Evolutionary conservation across 2,888 invertebrate genomes (phyloP).

Genomic region (Drosophila rubida): DNA sequence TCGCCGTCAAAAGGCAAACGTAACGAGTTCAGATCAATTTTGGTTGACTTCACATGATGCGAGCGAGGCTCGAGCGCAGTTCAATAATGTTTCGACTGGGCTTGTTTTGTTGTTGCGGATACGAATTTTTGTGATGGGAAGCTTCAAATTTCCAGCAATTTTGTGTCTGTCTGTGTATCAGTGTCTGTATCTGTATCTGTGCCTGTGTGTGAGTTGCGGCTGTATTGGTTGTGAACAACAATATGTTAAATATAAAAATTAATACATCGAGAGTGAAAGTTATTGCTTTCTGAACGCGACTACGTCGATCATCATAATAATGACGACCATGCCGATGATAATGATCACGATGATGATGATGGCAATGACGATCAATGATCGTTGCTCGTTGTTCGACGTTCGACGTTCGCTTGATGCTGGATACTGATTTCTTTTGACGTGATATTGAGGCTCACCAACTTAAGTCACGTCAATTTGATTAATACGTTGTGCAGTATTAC

Average conservation of each 20-base stretch:
- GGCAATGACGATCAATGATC: conserved; percentile 26
- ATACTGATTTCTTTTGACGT: conserved; percentile 68
- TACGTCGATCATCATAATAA: conserved; percentile 53
- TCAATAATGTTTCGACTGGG: conserved; percentile 69
- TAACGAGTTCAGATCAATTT: conserved; percentile 81
- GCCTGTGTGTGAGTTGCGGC: conserved; percentile 3
- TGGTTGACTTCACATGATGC: conserved; percentile 71
- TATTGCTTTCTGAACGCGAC: conserved; percentile 68
- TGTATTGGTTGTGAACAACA: conserved; percentile 63
- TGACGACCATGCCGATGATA: conserved; percentile 14
- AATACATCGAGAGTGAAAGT: conserved; percentile 83
- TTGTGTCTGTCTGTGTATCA: conserved; percentile 17
- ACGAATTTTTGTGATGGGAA: conserved; percentile 44
- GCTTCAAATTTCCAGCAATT: conserved; percentile 62
- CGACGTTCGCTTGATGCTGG: conserved; percentile 16
- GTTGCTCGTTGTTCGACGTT: background rate
- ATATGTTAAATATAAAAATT: conserved; percentile 82
- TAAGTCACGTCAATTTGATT: conserved; percentile 76
- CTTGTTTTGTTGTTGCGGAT: conserved; percentile 55
- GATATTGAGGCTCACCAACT: conserved; percentile 38
- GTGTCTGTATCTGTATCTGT: conserved; percentile 5
- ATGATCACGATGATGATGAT: conserved; percentile 12
- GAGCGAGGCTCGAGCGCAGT: conserved; percentile 50
- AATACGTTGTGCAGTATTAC: conserved; percentile 68
- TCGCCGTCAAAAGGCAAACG: conserved; percentile 62